Percentiles rank a stretch among this genome's conserved stretches.
These are phyloP conservation scores for Hystrix cristata DNA, from an alignment of 2,113 vertebrate species.

Conservation along the genomic window DNA sequence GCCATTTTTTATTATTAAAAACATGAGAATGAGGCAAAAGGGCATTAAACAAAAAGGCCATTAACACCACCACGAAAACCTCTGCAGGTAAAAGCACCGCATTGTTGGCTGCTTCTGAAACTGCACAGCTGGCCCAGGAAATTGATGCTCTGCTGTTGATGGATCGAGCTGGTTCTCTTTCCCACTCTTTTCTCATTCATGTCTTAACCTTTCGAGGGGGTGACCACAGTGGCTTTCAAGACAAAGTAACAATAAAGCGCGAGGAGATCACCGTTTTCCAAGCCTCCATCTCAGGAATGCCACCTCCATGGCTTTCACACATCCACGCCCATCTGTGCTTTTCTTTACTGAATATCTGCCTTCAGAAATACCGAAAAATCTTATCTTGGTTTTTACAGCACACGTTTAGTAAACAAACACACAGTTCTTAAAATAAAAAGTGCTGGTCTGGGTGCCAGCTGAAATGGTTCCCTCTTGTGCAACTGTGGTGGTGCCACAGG, in stretches of 20 bases:
- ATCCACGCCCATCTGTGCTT: constrained; percentile 54
- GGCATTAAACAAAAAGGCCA: constrained; percentile 52
- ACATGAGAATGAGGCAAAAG: not conserved
- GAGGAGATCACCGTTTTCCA: not conserved
- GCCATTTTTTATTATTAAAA: constrained; percentile 36
- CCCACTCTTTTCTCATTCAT: constrained; percentile 38
- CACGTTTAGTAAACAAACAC: constrained; percentile 7
- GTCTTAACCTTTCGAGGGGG: constrained; percentile 52
- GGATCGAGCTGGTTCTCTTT: not conserved
- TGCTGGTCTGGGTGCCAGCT: not conserved
- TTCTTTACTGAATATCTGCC: not conserved
- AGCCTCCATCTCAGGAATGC: not conserved
- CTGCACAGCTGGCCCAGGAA: not conserved
- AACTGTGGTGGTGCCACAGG: not conserved
- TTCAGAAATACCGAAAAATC: not conserved
- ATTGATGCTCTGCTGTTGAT: not conserved
- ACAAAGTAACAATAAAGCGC: constrained; percentile 19
- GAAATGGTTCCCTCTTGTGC: not conserved
- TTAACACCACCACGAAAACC: not conserved
- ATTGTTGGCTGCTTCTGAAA: not conserved
- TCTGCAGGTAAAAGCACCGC: not conserved
- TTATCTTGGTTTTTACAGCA: constrained; percentile 31
- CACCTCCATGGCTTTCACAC: not conserved
- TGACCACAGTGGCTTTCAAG: not conserved
- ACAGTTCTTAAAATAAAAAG: not conserved